Base-by-base conservation (phyloP, 23 tunicate genomes). In the Styela clava region DNA sequence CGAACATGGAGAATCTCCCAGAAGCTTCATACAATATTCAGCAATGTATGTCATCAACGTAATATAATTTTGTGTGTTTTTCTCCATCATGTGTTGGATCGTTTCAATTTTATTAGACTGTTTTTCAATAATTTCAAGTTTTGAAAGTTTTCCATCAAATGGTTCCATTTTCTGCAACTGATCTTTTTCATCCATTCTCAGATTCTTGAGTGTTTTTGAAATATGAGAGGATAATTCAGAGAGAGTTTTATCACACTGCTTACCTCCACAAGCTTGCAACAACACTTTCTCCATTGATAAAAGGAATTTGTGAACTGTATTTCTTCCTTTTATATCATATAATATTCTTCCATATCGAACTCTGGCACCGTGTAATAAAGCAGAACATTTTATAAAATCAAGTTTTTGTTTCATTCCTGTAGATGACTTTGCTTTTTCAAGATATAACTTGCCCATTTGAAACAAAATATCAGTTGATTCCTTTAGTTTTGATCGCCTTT, bases 351-450 rank as follows among this genome's bases (percentile, higher is more conserved):
- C 71, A 33, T 16, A 73, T 16, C 78, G 52, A 12, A 35, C 16
- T 73, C 27, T 73, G 16, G 85, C 88, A 21, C 85, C 88, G 23
- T 84, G 84, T n/a, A 89, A 32, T 37, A 89, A 86, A 2, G 84
- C 95, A n/a, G 88, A 84, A 68, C 84, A 24, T 24, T 74, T 85
- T 2, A 84, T 79, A 31, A 84, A 31, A 79, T 83, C 51, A 1
- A 89, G 52, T 67, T 89, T 89, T 28, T 89, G 81, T 9, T 79
- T 74, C 19, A 35, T 31, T 19, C 78, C 78, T 33, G 78, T 73
- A 16, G 36, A 31, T 73, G 27, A 0, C 16, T 33, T n/a, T 21
- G 35, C 44, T 52, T 68, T 64, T n/a, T 74, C 51, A 33, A 64
- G 56, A 74, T 84, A 89, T 37, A 79, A 36, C 27, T 76, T 56